A percentile compares a stretch with the other conserved stretches of the same genome.
phyloP scores from a whole-genome alignment of 2,113 vertebrate species.

The Marmota flaviventris region DNA sequence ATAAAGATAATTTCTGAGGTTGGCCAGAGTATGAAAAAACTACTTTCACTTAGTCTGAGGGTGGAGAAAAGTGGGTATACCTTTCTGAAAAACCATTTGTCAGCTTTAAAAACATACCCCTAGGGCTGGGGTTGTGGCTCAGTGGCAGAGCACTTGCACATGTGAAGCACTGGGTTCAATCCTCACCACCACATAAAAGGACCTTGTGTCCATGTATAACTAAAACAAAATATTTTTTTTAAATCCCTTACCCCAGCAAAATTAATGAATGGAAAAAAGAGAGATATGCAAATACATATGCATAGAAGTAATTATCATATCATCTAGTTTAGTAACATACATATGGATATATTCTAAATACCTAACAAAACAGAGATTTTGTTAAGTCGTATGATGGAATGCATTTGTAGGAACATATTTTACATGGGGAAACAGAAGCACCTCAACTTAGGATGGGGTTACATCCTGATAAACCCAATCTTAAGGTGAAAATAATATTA shows the following conservation, averaged over 20 bases:
- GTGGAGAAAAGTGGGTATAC: not conserved
- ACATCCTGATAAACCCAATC: too few relatives aligned
- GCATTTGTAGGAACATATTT: not conserved
- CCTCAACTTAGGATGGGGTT: too few relatives aligned
- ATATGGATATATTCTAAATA: not conserved
- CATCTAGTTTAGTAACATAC: slow-evolving; percentile 32
- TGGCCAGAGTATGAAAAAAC: slow-evolving; percentile 31
- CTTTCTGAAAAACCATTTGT: slow-evolving; percentile 39
- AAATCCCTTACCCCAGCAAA: slow-evolving; percentile 27
- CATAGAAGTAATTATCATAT: not conserved
- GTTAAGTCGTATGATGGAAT: not conserved
- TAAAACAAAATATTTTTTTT: too few relatives aligned
- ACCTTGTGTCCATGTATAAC: too few relatives aligned
- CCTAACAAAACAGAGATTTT: slow-evolving; percentile 48
- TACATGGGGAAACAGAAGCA: not conserved
- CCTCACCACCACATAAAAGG: too few relatives aligned
- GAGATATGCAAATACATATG: not conserved
- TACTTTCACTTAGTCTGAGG: not conserved
- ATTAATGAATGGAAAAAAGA: not conserved
- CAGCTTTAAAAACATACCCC: slow-evolving; percentile 3
- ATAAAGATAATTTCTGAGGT: not conserved
- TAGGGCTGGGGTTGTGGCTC: too few relatives aligned
- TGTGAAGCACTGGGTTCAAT: too few relatives aligned
- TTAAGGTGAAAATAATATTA: too few relatives aligned
- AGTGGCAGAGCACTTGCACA: too few relatives aligned